These are phyloP conservation scores for Gymnoscopelus braueri DNA, from an alignment of 2,797 vertebrate genomes.

Conservation along the genomic window DNA sequence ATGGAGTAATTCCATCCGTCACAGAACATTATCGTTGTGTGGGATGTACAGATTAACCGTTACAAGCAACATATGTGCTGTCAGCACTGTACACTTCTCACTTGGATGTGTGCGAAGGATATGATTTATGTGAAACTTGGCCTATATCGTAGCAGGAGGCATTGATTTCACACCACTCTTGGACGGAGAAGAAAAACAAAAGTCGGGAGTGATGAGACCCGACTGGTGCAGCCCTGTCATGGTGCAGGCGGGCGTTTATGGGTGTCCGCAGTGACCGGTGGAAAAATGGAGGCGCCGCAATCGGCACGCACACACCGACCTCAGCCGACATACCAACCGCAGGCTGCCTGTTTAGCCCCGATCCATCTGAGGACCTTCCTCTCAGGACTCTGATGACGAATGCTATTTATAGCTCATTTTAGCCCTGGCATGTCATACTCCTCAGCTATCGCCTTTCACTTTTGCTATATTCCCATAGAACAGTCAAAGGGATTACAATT, in stretches of 20 bases:
- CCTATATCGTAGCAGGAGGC: constrained; percentile 27
- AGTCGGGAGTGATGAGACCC: constrained; percentile 34
- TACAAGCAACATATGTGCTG: constrained; percentile 32
- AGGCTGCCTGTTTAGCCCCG: constrained; percentile 56
- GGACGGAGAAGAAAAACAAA: constrained; percentile 58
- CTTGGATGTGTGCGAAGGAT: constrained; percentile 25
- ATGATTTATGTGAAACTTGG: constrained; percentile 46
- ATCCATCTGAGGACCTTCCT: constrained; percentile 69
- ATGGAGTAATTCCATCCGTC: constrained; percentile 19
- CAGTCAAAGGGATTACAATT: constrained; percentile 64
- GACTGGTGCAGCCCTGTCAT: constrained; percentile 56
- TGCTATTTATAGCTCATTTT: constrained; percentile 79
- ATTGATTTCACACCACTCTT: constrained; percentile 47
- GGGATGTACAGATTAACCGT: constrained; percentile 39
- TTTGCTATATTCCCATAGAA: constrained; percentile 64
- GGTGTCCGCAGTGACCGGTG: constrained; percentile 66
- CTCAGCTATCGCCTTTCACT: constrained; percentile 69
- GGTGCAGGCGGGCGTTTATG: constrained; percentile 57
- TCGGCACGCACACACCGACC: constrained; percentile 64
- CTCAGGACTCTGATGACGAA: constrained; percentile 73
- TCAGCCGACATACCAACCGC: constrained; percentile 60
- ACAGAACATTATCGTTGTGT: constrained; percentile 23
- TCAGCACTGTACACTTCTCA: constrained; percentile 26
- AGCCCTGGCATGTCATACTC: constrained; percentile 58
- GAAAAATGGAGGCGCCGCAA: constrained; percentile 64